Base-by-base conservation (phyloP, 1,140 invertebrate species). In the Zaprionus nigranus region DNA sequence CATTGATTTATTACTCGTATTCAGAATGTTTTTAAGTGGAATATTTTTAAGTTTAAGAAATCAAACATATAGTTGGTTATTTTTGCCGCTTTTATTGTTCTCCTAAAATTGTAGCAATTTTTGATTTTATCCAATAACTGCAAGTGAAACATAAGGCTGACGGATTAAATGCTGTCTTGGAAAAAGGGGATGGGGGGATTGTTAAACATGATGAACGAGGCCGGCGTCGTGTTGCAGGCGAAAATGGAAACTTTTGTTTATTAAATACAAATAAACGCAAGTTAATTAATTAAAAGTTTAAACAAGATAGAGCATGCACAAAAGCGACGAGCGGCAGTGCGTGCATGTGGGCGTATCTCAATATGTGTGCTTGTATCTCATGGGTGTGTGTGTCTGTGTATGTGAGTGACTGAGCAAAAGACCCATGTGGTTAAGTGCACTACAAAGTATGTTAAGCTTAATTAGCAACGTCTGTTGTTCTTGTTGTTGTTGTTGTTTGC, bases 261-360 rank as follows among this genome's bases (percentile, higher is more conserved):
- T 84, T 85, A 85, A 85, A 88, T 90, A 84, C 90, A 69, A 84
- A 79, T 79, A 88, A 85, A 82, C 79, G 78, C 85, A 85, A 88
- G 85, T 90, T 84, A 81, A 88, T 88, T 90, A 88, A 90, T 90
- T 88, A 90, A 84, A 90, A 88, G 67, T 81, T 82, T 60, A 67
- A 79, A 73, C 75, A 70, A 88, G 84, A 90, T 88, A 90, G 81
- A 67, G 85, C 84, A 88, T 78, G 84, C 69, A 69, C 68, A 56
- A 66, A 78, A 43, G 40, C 40, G 34, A 38, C 51, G n/a, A n/a
- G n/a, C n/a, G n/a, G n/a, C n/a, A n/a, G n/a, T n/a, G n/a, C n/a
- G 20, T 34, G 24, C 17, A 49, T 36, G 34, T 28, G 20, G 22
- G 46, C 3, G 46, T 51, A 26, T 17, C 59, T 60, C 2, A 51